Percentiles rank a stretch among this genome's conserved stretches.
These are phyloP conservation scores for Leptopilina syphax DNA, from an alignment of 2,888 invertebrate species.

Conservation along the genomic window DNA sequence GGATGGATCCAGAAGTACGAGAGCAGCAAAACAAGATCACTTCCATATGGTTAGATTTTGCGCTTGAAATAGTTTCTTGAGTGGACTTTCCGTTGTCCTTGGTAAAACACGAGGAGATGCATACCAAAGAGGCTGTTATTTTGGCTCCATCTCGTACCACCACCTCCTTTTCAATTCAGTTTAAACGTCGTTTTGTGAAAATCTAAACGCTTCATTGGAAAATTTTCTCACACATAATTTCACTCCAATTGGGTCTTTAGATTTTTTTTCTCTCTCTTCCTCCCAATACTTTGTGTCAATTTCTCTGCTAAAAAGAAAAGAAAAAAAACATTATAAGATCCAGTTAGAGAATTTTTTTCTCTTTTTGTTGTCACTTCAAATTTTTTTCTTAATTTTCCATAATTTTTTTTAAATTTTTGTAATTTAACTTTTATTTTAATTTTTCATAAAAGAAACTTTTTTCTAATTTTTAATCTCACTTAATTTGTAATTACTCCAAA, in stretches of 20 bases:
- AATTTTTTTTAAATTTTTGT: neutral
- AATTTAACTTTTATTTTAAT: neutral
- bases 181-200: neutral
- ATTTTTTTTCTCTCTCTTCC: no score
- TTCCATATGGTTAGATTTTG: constrained; percentile 67
- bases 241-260: neutral
- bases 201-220: neutral
- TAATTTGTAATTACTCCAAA: no score
- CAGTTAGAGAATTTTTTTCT: no score
- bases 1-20: constrained; percentile 74
- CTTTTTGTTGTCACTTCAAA: no score
- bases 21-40: constrained; percentile 66
- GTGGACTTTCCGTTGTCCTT: constrained; percentile 27
- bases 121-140: constrained; percentile 9
- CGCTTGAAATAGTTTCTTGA: constrained; percentile 21
- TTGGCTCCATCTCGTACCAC: neutral
- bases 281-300: no score
- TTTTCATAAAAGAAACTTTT: no score
- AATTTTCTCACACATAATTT: neutral
- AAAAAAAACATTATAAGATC: no score
- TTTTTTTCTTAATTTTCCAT: no score
- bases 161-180: constrained; percentile 4
- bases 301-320: no score
- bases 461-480: no score
- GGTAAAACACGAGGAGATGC: constrained; percentile 3